Conservation (phyloP, 2,113 vertebrate species). For the Callithrix jacchus region DNA sequence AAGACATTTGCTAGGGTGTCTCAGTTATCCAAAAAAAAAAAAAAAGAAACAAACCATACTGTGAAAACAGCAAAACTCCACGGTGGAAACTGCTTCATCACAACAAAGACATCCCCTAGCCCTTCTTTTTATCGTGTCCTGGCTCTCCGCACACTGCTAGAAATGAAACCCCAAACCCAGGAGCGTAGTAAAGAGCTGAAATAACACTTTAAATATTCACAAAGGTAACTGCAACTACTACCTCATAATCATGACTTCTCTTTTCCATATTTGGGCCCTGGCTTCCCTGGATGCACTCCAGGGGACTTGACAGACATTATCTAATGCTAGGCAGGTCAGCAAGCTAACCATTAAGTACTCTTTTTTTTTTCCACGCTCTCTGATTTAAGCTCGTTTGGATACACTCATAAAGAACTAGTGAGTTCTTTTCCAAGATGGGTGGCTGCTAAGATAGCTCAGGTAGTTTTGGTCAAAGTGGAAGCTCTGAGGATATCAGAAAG, state of each 20-base stretch:
- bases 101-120: background rate
- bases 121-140: background rate
- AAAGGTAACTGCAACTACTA: conserved; percentile 34
- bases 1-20: background rate
- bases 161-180: conserved; percentile 25
- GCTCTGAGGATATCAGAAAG: conserved; percentile 24
- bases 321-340: conserved; percentile 66
- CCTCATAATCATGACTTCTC: conserved; percentile 64
- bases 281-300: conserved; percentile 24
- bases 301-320: conserved; percentile 66
- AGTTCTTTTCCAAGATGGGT: conserved; percentile 5
- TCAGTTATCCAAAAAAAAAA: background rate
- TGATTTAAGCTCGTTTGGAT: conserved; percentile 45
- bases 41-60: background rate
- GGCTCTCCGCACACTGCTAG: background rate
- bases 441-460: conserved; percentile 33
- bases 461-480: conserved; percentile 45
- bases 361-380: background rate
- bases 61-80: background rate
- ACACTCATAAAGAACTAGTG: conserved; percentile 51
- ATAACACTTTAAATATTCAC: background rate
- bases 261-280: conserved; percentile 58
- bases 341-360: conserved; percentile 58
- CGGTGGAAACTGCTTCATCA: background rate
- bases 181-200: conserved; percentile 39